Percentiles rank a stretch among this genome's conserved stretches.
Evolutionary conservation across 2,113 vertebrate genomes (phyloP).

Genomic region (Pygoscelis antarcticus): DNA sequence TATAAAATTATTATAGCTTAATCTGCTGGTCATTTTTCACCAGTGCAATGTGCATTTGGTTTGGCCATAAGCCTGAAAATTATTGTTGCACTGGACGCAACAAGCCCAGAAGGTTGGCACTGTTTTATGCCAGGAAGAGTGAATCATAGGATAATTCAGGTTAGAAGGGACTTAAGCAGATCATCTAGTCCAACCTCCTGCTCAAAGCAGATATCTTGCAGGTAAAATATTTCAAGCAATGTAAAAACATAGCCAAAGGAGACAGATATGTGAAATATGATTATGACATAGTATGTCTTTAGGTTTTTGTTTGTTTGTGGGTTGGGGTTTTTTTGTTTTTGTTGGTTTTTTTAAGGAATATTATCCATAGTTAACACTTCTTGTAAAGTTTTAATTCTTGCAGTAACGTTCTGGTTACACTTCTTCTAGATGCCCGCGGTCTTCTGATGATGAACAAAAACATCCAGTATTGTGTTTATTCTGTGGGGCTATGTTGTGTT

Average conservation of each 20-base stretch:
- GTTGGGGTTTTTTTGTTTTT: not conserved
- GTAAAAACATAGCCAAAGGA: not conserved
- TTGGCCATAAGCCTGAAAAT: not conserved
- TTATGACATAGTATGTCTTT: not conserved
- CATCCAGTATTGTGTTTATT: conserved; percentile 94
- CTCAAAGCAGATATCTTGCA: not conserved
- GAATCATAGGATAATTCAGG: not conserved
- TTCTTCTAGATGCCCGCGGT: conserved; percentile 87
- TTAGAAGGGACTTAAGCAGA: not conserved
- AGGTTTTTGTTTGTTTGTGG: not conserved
- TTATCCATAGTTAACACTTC: not conserved
- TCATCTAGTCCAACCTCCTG: not conserved
- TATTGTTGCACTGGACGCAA: not conserved
- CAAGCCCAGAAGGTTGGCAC: not conserved
- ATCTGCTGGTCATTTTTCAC: not conserved
- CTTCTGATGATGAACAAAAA: conserved; percentile 90
- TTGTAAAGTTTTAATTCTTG: not conserved
- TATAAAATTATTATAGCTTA: not conserved
- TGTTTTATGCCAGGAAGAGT: not conserved
- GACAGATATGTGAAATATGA: not conserved
- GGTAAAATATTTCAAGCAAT: not conserved
- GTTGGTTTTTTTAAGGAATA: not conserved
- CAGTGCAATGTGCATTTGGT: not conserved
- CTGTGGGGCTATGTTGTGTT: conserved; percentile 93
- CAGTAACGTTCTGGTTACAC: not conserved